Evolutionary conservation across 1,140 invertebrate species (phyloP).

Genomic region (Homarus americanus): DNA sequence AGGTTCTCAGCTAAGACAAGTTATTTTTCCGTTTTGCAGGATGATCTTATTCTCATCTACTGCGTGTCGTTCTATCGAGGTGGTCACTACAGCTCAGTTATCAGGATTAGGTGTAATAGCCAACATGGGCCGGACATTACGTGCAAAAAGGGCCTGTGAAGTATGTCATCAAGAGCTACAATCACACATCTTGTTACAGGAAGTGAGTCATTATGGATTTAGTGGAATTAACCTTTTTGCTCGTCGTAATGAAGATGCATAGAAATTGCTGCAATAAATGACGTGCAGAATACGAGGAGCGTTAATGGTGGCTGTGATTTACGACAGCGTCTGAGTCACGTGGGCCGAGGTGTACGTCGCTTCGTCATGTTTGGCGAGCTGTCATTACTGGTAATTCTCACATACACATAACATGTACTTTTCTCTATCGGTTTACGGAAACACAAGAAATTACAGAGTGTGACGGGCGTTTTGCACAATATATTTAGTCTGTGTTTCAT

Average conservation of each 20-base stretch:
- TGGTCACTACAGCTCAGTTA: too few species aligned
- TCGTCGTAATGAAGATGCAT: constrained; percentile 3
- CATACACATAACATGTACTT: neutral
- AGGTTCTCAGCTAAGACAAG: too few species aligned
- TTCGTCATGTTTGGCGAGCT: neutral
- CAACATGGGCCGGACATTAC: neutral
- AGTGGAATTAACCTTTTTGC: constrained; percentile 2
- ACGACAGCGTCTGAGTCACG: neutral
- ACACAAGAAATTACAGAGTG: constrained; percentile 5
- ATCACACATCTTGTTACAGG: constrained; percentile 20
- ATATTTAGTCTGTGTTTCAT: neutral
- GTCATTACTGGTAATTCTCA: neutral
- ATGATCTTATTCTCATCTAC: too few species aligned
- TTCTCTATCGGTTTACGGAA: constrained; percentile 9
- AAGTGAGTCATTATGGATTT: constrained; percentile 18
- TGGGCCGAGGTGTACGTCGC: neutral
- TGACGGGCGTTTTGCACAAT: neutral
- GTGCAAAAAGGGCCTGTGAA: neutral
- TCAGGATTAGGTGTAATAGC: neutral
- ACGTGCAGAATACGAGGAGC: neutral
- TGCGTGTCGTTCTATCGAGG: too few species aligned
- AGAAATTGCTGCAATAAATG: constrained; percentile 8
- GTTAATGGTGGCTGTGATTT: neutral
- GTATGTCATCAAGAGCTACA: constrained; percentile 5
- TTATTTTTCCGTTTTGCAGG: too few species aligned